Base-by-base conservation (phyloP, 2,888 invertebrate genomes). In the Iphiclides podalirius region DNA sequence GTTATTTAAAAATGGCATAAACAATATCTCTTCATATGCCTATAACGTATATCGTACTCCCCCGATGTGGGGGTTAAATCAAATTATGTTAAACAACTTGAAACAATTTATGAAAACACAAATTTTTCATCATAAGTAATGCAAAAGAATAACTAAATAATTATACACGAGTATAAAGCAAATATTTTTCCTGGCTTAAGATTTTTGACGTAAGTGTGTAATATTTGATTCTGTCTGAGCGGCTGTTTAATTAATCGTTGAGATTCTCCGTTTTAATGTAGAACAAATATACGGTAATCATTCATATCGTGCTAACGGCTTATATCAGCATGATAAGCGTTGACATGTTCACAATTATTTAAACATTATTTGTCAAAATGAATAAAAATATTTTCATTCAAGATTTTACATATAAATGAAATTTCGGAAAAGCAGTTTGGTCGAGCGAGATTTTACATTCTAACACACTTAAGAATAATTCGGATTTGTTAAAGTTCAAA, bases 251-350 rank as follows among this genome's bases (percentile, higher is more conserved):
- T 31, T 13, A 35, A 14, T 31, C 0, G 0, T 16, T 14, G 9
- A 2, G 11, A n/a, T n/a, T 4, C 12, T 38, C 14, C 39, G 13
- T 17, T 41, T 28, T 28, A 33, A 34, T 39, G 23, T 11, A 1
- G 3, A 43, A 23, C 16, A 36, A 41, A 31, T 16, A 28, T 0
- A 1, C 13, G 12, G 33, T 34, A 38, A 38, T 39, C 17, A 36
- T 26, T 31, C 0, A 37, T 35, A 35, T 35, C 9, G 31, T 31
- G 6, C 7, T 31, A 41, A 41, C 23, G 38, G 13, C 20, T 43
- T 20, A 35, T 41, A 35, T 41, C 28, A 14, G 12, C 15, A 11
- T 14, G 20, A 44, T 44, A 36, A 47, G 35, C 11, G 15, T 12
- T 14, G 20, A 34, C n/a, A 12, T 16, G 11, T 38, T 31, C 31